phyloP scores from a whole-genome alignment of 2,888 invertebrate species.

The Tachina fera region DNA sequence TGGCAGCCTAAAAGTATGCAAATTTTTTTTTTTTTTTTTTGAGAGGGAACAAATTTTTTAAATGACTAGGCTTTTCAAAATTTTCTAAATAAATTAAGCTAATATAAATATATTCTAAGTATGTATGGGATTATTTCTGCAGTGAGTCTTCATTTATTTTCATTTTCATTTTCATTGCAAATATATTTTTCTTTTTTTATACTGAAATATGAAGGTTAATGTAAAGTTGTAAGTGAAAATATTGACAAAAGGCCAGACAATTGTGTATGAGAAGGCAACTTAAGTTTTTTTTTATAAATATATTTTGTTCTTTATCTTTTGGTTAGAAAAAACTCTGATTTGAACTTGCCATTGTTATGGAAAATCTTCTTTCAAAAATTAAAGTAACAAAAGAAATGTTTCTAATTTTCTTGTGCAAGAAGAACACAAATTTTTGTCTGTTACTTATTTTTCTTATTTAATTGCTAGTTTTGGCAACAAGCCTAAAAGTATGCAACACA shows the following conservation, averaged over 20 bases:
- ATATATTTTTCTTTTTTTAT: no score
- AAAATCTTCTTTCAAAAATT: background rate
- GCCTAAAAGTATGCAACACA: background rate
- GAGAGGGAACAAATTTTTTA: background rate
- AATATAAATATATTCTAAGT: no score
- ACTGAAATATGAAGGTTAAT: no score
- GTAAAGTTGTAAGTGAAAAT: no score
- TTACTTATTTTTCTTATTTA: conserved; percentile 25
- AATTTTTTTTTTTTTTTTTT: background rate
- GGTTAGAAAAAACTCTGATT: background rate
- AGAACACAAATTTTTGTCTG: background rate
- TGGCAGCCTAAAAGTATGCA: background rate
- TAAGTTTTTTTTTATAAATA: background rate
- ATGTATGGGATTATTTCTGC: no score
- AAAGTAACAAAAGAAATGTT: background rate
- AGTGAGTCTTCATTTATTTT: no score
- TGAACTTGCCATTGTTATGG: conserved; percentile 8
- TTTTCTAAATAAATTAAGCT: no score
- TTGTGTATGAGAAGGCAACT: background rate
- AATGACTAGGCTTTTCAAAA: background rate
- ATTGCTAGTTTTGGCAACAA: conserved; percentile 39
- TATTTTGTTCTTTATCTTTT: background rate
- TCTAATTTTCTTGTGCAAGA: background rate
- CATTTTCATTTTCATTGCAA: no score
- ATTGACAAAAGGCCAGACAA: no score